Base-by-base conservation (phyloP, 2,888 invertebrate species). In the Ophion slaviceki region DNA sequence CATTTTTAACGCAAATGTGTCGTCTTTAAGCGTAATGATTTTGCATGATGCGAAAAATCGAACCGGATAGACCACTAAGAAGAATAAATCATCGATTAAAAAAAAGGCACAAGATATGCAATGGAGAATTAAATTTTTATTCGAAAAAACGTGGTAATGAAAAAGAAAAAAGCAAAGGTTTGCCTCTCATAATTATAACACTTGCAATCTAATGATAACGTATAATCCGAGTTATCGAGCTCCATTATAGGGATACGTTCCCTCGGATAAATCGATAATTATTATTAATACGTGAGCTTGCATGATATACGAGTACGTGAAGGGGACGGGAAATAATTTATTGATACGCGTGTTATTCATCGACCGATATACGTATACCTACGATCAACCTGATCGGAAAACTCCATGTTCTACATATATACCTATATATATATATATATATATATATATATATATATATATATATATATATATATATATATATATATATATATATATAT, bases 251-350 rank as follows among this genome's bases (percentile, higher is more conserved):
- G 79, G 80, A 67, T 76, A 59, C 66, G 68, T 76, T 80, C 40
- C 64, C 57, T 10, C 64, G 53, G 28, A 66, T 62, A 72, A 72
- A 78, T 75, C 61, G 70, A 78, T 84, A 84, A 86, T 83, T 84
- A 80, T 81, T 81, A 84, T 84, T 81, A 84, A 84, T 86, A 82
- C n/a, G 57, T 36, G 74, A 81, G 70, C 64, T 81, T 40, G 28
- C 53, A 77, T 90, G 90, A 90, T 89, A 89, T 89, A 90, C 85
- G 87, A 79, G 82, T 74, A 74, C 64, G 85, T 78, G 84, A 70
- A 80, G 70, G 83, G 74, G 64, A 77, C 64, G 71, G 66, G 74
- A 77, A 75, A 81, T 84, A 78, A 81, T 84, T 81, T 82, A 86
- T 86, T 78, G 79, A 78, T 62, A 64, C 62, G 64, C 83, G 82